Evolutionary conservation across 1,140 invertebrate genomes (phyloP).

Genomic region (Aphaenogaster rudis): DNA sequence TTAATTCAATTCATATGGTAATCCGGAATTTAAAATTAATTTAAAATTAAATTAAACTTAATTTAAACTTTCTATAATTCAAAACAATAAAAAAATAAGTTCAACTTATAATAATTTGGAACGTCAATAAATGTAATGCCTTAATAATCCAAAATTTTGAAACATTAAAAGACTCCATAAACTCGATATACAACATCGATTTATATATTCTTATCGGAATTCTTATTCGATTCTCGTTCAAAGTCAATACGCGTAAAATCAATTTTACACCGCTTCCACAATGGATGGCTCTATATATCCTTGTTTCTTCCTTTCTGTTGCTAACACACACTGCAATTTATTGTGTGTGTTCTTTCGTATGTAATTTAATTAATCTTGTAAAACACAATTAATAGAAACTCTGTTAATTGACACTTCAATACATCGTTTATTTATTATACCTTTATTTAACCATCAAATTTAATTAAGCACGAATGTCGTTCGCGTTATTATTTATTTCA

Average conservation of each 20-base stretch:
- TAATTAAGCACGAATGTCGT: neutral
- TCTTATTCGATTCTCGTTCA: neutral
- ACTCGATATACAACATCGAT: neutral
- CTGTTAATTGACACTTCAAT: constrained; percentile 4
- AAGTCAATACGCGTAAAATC: neutral
- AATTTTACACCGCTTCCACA: neutral
- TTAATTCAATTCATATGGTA: neutral
- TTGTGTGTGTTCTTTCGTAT: neutral
- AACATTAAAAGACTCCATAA: neutral
- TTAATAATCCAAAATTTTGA: neutral
- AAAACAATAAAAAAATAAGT: neutral
- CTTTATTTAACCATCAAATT: constrained; percentile 4
- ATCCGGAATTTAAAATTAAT: neutral
- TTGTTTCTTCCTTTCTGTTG: neutral
- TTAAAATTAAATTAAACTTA: neutral
- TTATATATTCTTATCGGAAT: neutral
- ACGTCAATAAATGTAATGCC: neutral
- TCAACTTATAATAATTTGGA: neutral
- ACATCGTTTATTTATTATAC: neutral
- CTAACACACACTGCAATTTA: neutral
- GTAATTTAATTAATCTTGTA: constrained; percentile 31
- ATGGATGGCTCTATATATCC: neutral
- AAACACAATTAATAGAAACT: neutral
- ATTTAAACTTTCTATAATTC: neutral
- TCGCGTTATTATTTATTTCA: constrained; percentile 30